Conservation (phyloP, 2,888 invertebrate genomes). For the Dryobota labecula region DNA sequence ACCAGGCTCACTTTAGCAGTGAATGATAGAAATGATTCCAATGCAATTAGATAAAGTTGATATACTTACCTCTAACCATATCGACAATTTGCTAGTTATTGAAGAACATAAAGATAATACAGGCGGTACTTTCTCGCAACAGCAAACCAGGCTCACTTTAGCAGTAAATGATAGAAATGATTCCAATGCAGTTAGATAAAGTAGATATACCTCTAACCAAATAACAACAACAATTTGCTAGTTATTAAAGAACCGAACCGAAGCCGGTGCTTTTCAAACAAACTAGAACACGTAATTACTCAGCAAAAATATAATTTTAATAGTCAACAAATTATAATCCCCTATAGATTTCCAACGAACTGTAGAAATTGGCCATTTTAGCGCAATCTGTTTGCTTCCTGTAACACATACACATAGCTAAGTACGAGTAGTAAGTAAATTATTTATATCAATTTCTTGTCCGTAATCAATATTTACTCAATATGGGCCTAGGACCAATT, state of each 20-base stretch:
- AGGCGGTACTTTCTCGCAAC: no score
- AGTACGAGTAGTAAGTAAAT: constrained; percentile 45
- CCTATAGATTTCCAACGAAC: constrained; percentile 37
- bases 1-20: neutral
- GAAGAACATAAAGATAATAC: constrained; percentile 33
- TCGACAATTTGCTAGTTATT: constrained; percentile 14
- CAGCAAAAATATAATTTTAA: constrained; percentile 49
- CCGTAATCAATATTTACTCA: constrained; percentile 47
- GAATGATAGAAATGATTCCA: neutral
- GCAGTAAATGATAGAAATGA: neutral
- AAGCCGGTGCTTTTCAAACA: constrained; percentile 21
- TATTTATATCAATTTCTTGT: constrained; percentile 57
- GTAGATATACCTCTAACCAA: neutral
- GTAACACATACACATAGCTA: constrained; percentile 17
- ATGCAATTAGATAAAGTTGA: neutral
- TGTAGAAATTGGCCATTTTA: constrained; percentile 21
- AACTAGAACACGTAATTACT: constrained; percentile 18
- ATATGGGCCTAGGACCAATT: constrained; percentile 41
- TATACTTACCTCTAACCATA: neutral
- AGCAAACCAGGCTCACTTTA: neutral
- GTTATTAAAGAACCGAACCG: constrained; percentile 31
- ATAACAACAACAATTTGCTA: neutral
- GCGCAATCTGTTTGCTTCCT: constrained; percentile 43
- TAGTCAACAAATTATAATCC: constrained; percentile 38
- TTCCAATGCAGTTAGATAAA: neutral